phyloP scores from a whole-genome alignment of 2,113 vertebrate genomes.

The Hypanus sabinus region DNA sequence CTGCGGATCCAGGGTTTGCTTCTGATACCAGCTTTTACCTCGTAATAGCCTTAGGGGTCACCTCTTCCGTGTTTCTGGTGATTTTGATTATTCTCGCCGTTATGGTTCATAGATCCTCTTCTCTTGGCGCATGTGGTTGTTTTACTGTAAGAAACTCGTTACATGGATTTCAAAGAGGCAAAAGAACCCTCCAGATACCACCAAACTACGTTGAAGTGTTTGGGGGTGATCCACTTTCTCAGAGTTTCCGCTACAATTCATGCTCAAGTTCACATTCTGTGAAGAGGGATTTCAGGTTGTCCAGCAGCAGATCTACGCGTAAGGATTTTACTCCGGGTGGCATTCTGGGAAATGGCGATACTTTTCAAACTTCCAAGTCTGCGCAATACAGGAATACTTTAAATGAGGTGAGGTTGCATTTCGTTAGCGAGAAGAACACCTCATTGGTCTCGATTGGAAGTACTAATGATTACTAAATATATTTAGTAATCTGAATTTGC shows the following conservation, averaged over 20 bases:
- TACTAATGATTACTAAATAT: not conserved
- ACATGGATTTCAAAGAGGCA: not conserved
- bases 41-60: slow-evolving; percentile 55
- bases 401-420: slow-evolving; percentile 27
- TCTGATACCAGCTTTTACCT: slow-evolving; percentile 61
- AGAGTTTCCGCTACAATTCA: slow-evolving; percentile 9
- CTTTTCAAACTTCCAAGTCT: not conserved
- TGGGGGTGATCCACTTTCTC: slow-evolving; percentile 32
- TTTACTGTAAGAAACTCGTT: not conserved
- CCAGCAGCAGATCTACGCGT: not conserved
- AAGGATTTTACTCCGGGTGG: not conserved
- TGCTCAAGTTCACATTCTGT: slow-evolving; percentile 5
- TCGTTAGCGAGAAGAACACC: not conserved
- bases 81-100: slow-evolving; percentile 49
- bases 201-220: slow-evolving; percentile 32
- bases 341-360: not conserved
- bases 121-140: slow-evolving; percentile 29
- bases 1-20: slow-evolving; percentile 49
- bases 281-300: not conserved
- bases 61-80: slow-evolving; percentile 63
- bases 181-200: not conserved
- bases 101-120: slow-evolving; percentile 47
- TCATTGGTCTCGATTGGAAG: not conserved
- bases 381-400: not conserved
- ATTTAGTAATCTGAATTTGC: not conserved